Base-by-base conservation (phyloP, 2,888 invertebrate species). In the Acanthococcus lagerstroemiae region DNA sequence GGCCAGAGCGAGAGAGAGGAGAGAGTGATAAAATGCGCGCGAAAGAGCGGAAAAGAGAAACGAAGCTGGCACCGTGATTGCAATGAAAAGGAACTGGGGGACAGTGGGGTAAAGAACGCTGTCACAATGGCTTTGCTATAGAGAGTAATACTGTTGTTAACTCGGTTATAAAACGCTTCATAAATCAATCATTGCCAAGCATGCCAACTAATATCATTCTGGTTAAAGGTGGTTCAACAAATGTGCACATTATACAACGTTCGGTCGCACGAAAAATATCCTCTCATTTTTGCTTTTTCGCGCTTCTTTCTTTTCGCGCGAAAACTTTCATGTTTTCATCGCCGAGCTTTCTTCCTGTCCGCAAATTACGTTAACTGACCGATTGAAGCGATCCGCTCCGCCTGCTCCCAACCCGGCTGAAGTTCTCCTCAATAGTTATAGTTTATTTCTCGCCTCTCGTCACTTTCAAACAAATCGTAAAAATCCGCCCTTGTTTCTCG, bases 121-220 rank as follows among this genome's bases (percentile, higher is more conserved):
- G 37, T 52, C 63, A 50, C 63, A 58, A 58, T 58, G 46, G 45
- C 58, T 58, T 19, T 46, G 54, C 44, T 24, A 54, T 52, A 54
- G 24, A 52, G 24, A n/a, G 48, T 50, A 50, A 52, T 27, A 52
- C 54, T 37, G 63, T 63, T 63, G 63, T 63, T 63, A 63, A 63
- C 63, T 63, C 54, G 50, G 44, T 63, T 63, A 63, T 63, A 63
- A 63, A 63, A 63, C 63, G 63, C 63, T 54, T 63, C 63, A 63
- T 63, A 63, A 63, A 63, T 63, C 63, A 63, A 63, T 63, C 52
- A 63, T 63, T 63, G 63, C 63, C 63, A 63, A 63, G 52, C 54
- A 63, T 63, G 63, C 63, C 63, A 63, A 63, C 63, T 63, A 63
- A 63, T 63, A 63, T 63, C 50, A 50, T 50, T 30, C 63, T 30